phyloP scores from a whole-genome alignment of 2,113 vertebrate species.

The Tachysurus fulvidraco region DNA sequence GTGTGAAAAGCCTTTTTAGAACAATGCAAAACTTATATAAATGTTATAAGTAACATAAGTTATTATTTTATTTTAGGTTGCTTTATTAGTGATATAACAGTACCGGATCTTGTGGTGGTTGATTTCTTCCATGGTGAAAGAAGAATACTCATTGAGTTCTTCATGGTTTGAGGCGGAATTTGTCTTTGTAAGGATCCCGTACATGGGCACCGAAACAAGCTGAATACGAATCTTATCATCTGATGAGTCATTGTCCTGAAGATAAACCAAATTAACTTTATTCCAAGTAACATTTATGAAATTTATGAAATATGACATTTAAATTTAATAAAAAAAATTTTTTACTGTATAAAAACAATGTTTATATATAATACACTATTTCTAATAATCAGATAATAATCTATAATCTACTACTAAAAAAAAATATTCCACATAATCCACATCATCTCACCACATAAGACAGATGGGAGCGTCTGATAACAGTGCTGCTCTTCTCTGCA shows the following conservation, averaged over 20 bases:
- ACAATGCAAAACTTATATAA: not conserved
- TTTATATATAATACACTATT: no score
- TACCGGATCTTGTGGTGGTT: slow-evolving; percentile 84
- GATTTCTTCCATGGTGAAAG: slow-evolving; percentile 94
- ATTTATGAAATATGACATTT: not conserved
- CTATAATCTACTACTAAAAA: not conserved
- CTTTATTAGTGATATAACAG: not conserved
- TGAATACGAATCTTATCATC: slow-evolving; percentile 86
- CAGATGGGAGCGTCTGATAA: slow-evolving; percentile 81
- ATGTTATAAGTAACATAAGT: not conserved
- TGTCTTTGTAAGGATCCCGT: slow-evolving; percentile 79
- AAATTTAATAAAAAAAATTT: no score
- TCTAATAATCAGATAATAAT: no score
- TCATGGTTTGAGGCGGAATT: slow-evolving; percentile 62
- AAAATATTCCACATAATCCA: not conserved
- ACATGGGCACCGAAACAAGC: slow-evolving; percentile 84
- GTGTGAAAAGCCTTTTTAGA: not conserved
- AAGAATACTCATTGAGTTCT: slow-evolving; percentile 81
- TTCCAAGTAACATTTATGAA: not conserved
- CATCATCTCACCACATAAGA: slow-evolving; percentile 79
- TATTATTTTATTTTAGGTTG: no score
- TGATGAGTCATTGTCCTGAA: slow-evolving; percentile 82
- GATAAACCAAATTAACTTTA: not conserved
- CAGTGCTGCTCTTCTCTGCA: slow-evolving; percentile 78
- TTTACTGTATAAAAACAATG: no score